These are phyloP conservation scores for Entomyzon cyanotis DNA, from an alignment of 2,113 vertebrate species.

Conservation along the genomic window DNA sequence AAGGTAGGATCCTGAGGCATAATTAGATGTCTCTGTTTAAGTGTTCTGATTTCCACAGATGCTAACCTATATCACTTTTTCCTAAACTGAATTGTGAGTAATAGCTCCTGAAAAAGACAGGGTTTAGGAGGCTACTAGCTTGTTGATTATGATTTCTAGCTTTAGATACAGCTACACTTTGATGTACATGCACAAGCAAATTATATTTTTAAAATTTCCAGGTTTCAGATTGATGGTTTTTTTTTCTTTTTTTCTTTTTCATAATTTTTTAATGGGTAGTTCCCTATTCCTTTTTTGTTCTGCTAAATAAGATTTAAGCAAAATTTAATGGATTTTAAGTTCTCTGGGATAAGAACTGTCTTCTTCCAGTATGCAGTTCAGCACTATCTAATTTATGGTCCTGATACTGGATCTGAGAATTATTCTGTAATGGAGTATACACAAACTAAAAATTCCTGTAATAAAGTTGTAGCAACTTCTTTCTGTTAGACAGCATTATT, in stretches of 20 bases:
- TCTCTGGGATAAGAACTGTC: neutral
- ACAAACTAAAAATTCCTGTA: neutral
- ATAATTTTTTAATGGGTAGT: neutral
- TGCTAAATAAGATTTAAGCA: neutral
- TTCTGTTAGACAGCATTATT: neutral
- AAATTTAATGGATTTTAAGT: neutral
- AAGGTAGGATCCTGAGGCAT: neutral
- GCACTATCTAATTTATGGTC: neutral
- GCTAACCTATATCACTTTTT: neutral
- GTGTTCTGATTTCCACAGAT: neutral
- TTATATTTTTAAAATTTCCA: neutral
- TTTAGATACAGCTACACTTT: neutral
- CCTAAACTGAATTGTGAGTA: neutral
- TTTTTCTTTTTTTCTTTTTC: neutral
- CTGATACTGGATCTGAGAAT: neutral
- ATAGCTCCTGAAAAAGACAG: neutral
- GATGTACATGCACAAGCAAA: neutral
- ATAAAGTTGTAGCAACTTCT: neutral
- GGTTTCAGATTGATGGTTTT: neutral
- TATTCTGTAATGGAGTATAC: neutral
- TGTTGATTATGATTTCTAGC: neutral
- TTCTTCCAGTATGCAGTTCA: neutral
- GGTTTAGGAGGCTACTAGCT: neutral
- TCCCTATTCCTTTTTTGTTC: accelerated
- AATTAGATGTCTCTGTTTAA: neutral